Base-by-base conservation (phyloP, 2,113 vertebrate species). In the Eretmochelys imbricata region DNA sequence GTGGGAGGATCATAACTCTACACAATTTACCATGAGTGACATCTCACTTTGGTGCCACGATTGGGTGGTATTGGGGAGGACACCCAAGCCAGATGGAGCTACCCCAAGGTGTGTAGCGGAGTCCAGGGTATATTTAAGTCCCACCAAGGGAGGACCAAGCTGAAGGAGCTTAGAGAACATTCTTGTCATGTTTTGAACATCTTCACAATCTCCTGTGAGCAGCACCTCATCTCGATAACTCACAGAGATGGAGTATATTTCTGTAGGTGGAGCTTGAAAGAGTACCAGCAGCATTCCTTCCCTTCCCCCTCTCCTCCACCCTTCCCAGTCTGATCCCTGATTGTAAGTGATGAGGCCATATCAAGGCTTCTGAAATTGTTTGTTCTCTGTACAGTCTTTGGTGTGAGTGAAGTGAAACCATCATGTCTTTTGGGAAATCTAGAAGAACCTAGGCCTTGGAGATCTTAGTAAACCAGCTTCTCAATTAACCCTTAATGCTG, bases 121-220 rank as follows among this genome's bases (percentile, higher is more conserved):
- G 50, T 46, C 80, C 59, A n/a, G 25, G 48, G 5, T 75, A 42
- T 88, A 65, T 72, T 10, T 10, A 46, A 5, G 25, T 29, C 9
- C 62, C 78, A 80, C 55, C 25, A 35, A 38, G 20, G 59, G 6
- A 69, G 62, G 10, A n/a, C 65, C 35, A n/a, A 72, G 35, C n/a
- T 72, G 35, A 72, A 85, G 24, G 25, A 84, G 50, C 42, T 38
- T 3, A 75, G 54, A 75, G 49, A n/a, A 51, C 1, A 0, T 48
- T 24, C n/a, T n/a, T 0, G 1, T 3, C 1, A 5, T 22, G 20
- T 85, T 91, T 54, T 50, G n/a, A 93, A 50, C 27, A 49, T 38
- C 49, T 81, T 19, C 0, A 0, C 53, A 24, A 5, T 10, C 12
- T 10, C 8, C 80, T 85, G 51, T 5, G 9, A 31, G 57, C 16